These are phyloP conservation scores for Callipepla squamata DNA, from an alignment of 2,113 vertebrate genomes.

Conservation along the genomic window DNA sequence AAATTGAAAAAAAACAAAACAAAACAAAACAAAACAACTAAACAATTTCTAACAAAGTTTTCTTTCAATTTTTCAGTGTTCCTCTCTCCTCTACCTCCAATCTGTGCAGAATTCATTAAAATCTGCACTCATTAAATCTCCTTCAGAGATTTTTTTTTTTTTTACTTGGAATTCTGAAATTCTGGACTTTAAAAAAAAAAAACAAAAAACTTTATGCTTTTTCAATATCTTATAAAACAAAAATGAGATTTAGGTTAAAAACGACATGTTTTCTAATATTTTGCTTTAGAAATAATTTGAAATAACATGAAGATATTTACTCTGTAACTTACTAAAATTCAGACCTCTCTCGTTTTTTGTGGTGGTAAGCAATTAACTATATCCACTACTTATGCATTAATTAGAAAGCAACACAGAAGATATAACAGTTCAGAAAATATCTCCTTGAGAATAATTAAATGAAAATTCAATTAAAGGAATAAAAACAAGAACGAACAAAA, in stretches of 20 bases:
- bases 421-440: constrained; percentile 35
- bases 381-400: constrained; percentile 60
- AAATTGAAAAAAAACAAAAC: neutral
- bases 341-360: neutral
- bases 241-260: too few species aligned
- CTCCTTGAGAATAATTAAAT: constrained; percentile 70
- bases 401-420: constrained; percentile 45
- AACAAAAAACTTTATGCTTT: neutral
- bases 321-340: constrained; percentile 47
- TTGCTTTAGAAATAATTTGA: neutral
- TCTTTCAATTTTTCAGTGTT: too few species aligned
- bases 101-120: neutral
- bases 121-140: neutral
- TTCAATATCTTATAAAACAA: neutral
- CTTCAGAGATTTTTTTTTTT: neutral
- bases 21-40: neutral
- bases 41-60: neutral
- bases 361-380: constrained; percentile 18
- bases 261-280: neutral
- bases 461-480: constrained; percentile 57
- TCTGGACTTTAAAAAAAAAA: too few species aligned
- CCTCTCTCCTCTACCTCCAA: too few species aligned
- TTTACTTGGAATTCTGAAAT: neutral
- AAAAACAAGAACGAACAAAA: constrained; percentile 11
- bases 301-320: neutral